These are phyloP conservation scores for Diorhabda carinulata DNA, from an alignment of 1,140 invertebrate genomes.

Conservation along the genomic window DNA sequence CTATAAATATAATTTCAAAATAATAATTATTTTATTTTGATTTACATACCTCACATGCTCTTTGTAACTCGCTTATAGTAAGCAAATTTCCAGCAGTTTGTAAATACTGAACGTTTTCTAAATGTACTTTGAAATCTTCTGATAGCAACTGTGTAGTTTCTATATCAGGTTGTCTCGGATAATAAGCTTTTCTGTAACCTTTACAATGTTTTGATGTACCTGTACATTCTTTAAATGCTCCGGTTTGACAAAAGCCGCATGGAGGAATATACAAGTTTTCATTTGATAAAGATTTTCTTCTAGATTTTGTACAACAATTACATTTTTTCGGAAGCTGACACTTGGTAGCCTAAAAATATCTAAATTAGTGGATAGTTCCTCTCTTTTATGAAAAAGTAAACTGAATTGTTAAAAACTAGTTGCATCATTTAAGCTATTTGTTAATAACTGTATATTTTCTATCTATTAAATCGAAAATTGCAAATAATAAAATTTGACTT, in stretches of 20 bases:
- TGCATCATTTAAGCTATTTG: no score
- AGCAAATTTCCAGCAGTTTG: slow-evolving; percentile 62
- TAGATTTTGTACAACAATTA: slow-evolving; percentile 39
- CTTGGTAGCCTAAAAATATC: slow-evolving; percentile 20
- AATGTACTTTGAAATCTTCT: slow-evolving; percentile 63
- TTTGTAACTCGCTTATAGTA: slow-evolving; percentile 39
- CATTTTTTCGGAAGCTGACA: slow-evolving; percentile 35
- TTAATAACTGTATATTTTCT: no score
- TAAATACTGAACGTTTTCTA: slow-evolving; percentile 65
- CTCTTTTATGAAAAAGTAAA: no score
- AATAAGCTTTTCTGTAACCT: slow-evolving; percentile 38
- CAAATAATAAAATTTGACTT: no score
- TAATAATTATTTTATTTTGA: background rate
- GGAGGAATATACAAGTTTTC: slow-evolving; percentile 52
- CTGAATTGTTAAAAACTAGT: no score
- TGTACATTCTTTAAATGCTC: slow-evolving; percentile 32
- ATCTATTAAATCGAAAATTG: no score
- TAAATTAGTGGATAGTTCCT: no score
- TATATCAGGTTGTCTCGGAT: slow-evolving; percentile 44
- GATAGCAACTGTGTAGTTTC: slow-evolving; percentile 41
- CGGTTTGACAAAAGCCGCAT: slow-evolving; percentile 41
- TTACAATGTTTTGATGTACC: slow-evolving; percentile 33
- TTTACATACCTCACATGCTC: slow-evolving; percentile 41
- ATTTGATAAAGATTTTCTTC: slow-evolving; percentile 54
- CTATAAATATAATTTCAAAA: background rate